Evolutionary conservation across 2,113 vertebrate genomes (phyloP).

Genomic region (Ondatra zibethicus): DNA sequence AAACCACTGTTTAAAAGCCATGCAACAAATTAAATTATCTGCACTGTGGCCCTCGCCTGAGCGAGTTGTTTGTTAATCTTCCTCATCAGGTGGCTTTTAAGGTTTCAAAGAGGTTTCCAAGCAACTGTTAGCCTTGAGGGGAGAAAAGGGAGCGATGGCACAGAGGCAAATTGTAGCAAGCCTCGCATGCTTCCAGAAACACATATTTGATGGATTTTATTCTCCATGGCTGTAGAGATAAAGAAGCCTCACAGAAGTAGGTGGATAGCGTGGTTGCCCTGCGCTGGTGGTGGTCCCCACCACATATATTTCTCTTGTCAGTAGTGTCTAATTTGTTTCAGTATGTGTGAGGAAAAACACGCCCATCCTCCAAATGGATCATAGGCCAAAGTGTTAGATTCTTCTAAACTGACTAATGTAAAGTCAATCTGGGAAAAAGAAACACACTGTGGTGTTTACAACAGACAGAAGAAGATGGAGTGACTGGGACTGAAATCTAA

Average conservation of each 20-base stretch:
- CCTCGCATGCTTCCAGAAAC: constrained; percentile 18
- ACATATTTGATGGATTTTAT: neutral
- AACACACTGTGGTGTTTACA: neutral
- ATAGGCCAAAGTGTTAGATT: neutral
- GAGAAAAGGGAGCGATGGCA: neutral
- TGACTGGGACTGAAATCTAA: neutral
- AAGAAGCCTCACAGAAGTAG: neutral
- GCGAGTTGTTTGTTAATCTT: neutral
- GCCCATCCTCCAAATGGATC: neutral
- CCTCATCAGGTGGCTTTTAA: constrained; percentile 59
- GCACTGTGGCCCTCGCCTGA: neutral
- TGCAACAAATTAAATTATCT: constrained; percentile 18
- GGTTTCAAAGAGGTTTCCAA: constrained; percentile 69
- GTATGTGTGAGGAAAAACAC: neutral
- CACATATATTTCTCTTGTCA: neutral
- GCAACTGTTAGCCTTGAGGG: constrained; percentile 66
- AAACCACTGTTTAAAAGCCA: neutral
- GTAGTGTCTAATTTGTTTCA: neutral
- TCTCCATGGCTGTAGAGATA: neutral
- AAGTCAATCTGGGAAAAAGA: constrained; percentile 36
- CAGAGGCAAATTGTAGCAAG: neutral
- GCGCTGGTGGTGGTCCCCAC: neutral
- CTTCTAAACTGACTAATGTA: neutral
- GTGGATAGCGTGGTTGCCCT: neutral
- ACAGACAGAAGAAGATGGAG: neutral